Evolutionary conservation across 2,797 vertebrate genomes (phyloP).

Genomic region (Huso huso): DNA sequence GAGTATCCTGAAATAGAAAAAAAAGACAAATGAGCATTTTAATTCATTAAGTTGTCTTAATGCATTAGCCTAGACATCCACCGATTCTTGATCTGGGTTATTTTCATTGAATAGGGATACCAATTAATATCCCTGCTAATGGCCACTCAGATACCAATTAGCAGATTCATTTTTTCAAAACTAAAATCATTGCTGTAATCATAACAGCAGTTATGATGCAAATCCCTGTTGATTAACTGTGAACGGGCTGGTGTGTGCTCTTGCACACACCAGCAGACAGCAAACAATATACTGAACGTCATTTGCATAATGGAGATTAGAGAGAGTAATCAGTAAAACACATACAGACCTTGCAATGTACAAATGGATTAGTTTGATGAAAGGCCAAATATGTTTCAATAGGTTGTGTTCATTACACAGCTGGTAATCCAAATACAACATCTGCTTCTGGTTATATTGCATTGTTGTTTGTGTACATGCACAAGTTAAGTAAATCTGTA

Average conservation of each 20-base stretch:
- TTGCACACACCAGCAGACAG: not conserved
- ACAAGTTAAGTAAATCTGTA: no score
- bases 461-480: not conserved
- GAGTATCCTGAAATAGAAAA: slow-evolving; percentile 69
- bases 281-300: not conserved
- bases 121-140: not conserved
- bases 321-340: no score
- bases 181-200: not conserved
- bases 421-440: not conserved
- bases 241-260: not conserved
- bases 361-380: not conserved
- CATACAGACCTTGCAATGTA: not conserved
- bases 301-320: not conserved
- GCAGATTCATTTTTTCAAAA: slow-evolving; percentile 2
- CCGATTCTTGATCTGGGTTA: not conserved
- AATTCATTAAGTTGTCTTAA: no score
- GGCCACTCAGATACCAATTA: slow-evolving; percentile 2
- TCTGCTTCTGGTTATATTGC: not conserved
- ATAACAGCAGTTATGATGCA: not conserved
- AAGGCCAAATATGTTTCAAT: not conserved
- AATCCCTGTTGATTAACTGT: slow-evolving; percentile 1
- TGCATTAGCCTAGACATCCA: no score
- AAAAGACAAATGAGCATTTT: no score
- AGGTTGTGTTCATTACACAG: not conserved
- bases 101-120: no score